Percentiles rank a stretch among this genome's conserved stretches.
phyloP scores from a whole-genome alignment of 1,140 invertebrate species.

The Mactra quadrangularis region DNA sequence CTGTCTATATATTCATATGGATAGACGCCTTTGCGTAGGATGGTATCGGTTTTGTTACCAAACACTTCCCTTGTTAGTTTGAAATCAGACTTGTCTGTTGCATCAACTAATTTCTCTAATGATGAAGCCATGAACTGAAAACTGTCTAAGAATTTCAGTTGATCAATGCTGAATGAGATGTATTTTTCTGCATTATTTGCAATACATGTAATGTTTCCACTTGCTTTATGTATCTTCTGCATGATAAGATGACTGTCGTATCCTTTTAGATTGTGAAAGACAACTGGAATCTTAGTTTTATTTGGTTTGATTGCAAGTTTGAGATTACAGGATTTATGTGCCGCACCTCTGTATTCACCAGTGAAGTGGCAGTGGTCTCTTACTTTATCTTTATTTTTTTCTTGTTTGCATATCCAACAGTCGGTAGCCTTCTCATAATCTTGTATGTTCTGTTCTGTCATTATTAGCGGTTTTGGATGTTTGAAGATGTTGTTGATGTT shows the following conservation, averaged over 20 bases:
- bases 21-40: conserved; percentile 72
- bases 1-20: conserved; percentile 77
- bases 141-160: conserved; percentile 13
- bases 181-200: neutral
- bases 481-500: too few species aligned
- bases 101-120: neutral
- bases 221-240: neutral
- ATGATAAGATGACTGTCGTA: conserved; percentile 40
- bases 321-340: conserved; percentile 34
- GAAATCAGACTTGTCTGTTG: neutral
- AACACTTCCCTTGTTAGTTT: conserved; percentile 25
- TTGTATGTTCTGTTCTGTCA: too few species aligned
- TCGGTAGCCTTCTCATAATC: neutral
- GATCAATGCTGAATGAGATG: too few species aligned
- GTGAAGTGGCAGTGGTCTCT: conserved; percentile 57
- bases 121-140: conserved; percentile 4
- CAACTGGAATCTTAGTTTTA: conserved; percentile 19
- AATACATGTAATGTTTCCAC: neutral
- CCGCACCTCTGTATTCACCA: conserved; percentile 56
- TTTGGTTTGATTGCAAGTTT: conserved; percentile 25
- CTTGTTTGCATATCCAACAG: conserved; percentile 54
- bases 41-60: neutral
- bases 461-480: too few species aligned
- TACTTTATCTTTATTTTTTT: conserved; percentile 6
- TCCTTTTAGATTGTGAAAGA: conserved; percentile 46